phyloP scores from a whole-genome alignment of 2,888 invertebrate species.

The Lysandra bellargus region DNA sequence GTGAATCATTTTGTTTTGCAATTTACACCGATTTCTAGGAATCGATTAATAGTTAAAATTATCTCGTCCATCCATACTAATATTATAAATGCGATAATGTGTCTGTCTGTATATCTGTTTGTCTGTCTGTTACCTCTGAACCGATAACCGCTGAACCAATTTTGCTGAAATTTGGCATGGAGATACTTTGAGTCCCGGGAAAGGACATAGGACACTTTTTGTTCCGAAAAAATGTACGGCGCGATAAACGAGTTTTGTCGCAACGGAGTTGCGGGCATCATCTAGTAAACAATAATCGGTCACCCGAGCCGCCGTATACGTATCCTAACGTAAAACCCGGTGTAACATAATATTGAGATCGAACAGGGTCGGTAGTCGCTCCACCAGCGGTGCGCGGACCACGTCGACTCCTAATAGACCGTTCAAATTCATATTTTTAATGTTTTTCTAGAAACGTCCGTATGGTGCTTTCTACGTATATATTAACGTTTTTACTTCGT shows the following conservation, averaged over 20 bases:
- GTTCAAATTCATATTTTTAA: constrained; percentile 55
- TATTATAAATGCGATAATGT: too few relatives aligned
- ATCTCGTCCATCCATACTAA: constrained; percentile 55
- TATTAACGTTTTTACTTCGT: not conserved
- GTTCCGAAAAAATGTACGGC: too few relatives aligned
- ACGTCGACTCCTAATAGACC: constrained; percentile 68
- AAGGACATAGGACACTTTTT: too few relatives aligned
- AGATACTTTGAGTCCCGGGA: too few relatives aligned
- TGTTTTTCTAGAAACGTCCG: constrained; percentile 58
- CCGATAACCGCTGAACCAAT: too few relatives aligned
- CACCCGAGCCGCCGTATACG: constrained; percentile 77
- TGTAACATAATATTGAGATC: constrained; percentile 68
- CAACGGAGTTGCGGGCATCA: too few relatives aligned
- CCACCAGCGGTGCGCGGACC: constrained; percentile 58
- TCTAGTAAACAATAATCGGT: constrained; percentile 65
- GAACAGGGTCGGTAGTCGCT: constrained; percentile 57
- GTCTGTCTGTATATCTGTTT: too few relatives aligned
- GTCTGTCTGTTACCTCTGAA: too few relatives aligned
- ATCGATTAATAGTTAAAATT: constrained; percentile 75
- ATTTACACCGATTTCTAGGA: constrained; percentile 75
- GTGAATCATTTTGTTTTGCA: constrained; percentile 79
- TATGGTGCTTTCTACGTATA: constrained; percentile 38
- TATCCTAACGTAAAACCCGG: constrained; percentile 79
- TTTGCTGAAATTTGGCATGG: too few relatives aligned
- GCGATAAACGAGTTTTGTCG: too few relatives aligned